Conservation (phyloP, 1,140 invertebrate genomes). For the Eupristina koningsbergeri region DNA sequence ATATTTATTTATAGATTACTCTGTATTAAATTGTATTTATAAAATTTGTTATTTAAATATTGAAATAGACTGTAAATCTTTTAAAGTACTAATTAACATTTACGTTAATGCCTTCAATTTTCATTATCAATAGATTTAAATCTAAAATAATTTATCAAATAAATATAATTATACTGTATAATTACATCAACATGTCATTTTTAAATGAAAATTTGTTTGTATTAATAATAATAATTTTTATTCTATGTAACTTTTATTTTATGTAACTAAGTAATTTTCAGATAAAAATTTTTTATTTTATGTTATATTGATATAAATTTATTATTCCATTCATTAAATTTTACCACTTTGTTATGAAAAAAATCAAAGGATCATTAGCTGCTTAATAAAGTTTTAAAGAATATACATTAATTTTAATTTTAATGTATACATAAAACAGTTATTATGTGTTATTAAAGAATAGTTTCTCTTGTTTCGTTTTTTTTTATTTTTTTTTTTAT, state of each 20-base stretch:
- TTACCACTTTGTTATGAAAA: background rate
- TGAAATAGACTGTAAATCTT: background rate
- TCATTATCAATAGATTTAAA: background rate
- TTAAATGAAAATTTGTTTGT: background rate
- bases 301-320: background rate
- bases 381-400: slow-evolving; percentile 1
- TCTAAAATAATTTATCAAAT: background rate
- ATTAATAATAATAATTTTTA: background rate
- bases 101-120: background rate
- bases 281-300: background rate
- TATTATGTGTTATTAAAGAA: slow-evolving; percentile 39
- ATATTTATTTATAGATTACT: slow-evolving; percentile 19
- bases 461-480: slow-evolving; percentile 30
- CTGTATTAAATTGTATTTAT: slow-evolving; percentile 21
- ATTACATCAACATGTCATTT: background rate
- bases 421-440: slow-evolving; percentile 25
- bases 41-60: slow-evolving; percentile 24
- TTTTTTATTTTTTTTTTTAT: background rate
- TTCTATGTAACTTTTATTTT: no score
- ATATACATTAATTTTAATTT: slow-evolving; percentile 29
- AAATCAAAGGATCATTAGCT: no score
- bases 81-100: slow-evolving; percentile 18
- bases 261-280: background rate
- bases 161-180: background rate
- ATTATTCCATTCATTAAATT: background rate